These are phyloP conservation scores for Leptoclinus maculatus DNA, from an alignment of 2,797 vertebrate genomes.

Conservation along the genomic window DNA sequence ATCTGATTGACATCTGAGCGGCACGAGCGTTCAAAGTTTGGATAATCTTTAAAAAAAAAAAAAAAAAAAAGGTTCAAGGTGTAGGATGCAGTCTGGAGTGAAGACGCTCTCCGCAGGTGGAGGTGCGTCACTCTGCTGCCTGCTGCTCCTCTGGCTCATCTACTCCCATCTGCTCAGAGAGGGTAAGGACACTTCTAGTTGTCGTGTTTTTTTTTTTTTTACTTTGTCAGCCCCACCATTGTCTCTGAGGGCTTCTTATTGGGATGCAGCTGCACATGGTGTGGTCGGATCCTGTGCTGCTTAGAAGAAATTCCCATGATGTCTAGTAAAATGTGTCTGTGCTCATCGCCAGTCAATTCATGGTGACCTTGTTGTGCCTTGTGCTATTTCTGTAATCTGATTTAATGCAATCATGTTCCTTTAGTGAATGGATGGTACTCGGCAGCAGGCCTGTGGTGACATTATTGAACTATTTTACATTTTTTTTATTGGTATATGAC, in stretches of 20 bases:
- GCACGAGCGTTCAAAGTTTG: conserved; percentile 72
- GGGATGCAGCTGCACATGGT: conserved; percentile 59
- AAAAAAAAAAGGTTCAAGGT: conserved; percentile 42
- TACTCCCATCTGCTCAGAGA: conserved; percentile 89
- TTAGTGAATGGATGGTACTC: not conserved
- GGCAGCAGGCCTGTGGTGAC: not conserved
- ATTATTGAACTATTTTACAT: not conserved
- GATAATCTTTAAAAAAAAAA: conserved; percentile 47
- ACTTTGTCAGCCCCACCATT: conserved; percentile 49
- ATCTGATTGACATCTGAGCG: conserved; percentile 69
- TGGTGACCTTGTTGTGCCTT: not conserved
- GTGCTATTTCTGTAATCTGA: conserved; percentile 14
- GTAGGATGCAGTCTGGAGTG: conserved; percentile 87
- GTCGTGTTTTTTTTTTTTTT: conserved; percentile 18
- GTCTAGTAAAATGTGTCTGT: conserved; percentile 15
- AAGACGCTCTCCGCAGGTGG: conserved; percentile 87
- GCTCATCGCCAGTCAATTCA: not conserved
- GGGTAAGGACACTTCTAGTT: conserved; percentile 79
- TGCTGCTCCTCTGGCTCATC: conserved; percentile 89
- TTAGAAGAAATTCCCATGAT: not conserved
- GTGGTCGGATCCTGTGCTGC: conserved; percentile 40
- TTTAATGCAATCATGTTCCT: not conserved
- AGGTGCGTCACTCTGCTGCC: conserved; percentile 89
- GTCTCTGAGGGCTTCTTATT: conserved; percentile 41
- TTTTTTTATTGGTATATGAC: not conserved